Evolutionary conservation across 1,140 invertebrate genomes (phyloP), one percentile per base, ranked within the genome.

Genomic region (Musca vetustissima): DNA sequence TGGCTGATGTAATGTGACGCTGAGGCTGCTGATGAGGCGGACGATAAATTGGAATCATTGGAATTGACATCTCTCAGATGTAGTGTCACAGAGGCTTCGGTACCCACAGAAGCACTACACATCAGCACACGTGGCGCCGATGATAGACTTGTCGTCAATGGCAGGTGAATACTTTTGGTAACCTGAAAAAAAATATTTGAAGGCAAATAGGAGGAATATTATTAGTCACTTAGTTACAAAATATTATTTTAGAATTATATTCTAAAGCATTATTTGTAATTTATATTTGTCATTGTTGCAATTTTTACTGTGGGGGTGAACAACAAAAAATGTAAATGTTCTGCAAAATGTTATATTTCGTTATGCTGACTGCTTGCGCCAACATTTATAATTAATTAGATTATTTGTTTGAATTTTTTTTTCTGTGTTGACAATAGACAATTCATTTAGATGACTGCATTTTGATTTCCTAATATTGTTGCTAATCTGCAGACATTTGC

Each of bases 21-120:
- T 32, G 57, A 28, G n/a, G 32, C 57, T 22, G 72, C 49, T 28
- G 73, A 55, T 50, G 69, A 50, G 47, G 74, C 70, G 64, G 73
- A 64, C 48, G 70, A 72, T 47, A 32, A 66, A 67, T 67, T 71
- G 14, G 52, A 80, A 74, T 84, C 80, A 28, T 81, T 83, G 22
- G 85, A 76, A 43, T 80, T 84, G 11, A 84, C 85, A 78, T 87
- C 86, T 32, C 86, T 81, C 70, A 87, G 79, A 79, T 87, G 86
- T 70, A 87, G 77, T 72, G 78, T 78, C 48, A 78, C 67, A 21
- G 84, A 83, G 68, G 85, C 85, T 75, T 87, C 86, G 72, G 82
- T 84, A 73, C 85, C 86, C 57, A 87, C 85, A 66, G 86, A 85
- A 69, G 86, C 85, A 82, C 86, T 87, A 83, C 87, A 87, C 86